These are phyloP conservation scores for Drosophila watanabei DNA, from an alignment of 1,140 invertebrate species.

Conservation along the genomic window DNA sequence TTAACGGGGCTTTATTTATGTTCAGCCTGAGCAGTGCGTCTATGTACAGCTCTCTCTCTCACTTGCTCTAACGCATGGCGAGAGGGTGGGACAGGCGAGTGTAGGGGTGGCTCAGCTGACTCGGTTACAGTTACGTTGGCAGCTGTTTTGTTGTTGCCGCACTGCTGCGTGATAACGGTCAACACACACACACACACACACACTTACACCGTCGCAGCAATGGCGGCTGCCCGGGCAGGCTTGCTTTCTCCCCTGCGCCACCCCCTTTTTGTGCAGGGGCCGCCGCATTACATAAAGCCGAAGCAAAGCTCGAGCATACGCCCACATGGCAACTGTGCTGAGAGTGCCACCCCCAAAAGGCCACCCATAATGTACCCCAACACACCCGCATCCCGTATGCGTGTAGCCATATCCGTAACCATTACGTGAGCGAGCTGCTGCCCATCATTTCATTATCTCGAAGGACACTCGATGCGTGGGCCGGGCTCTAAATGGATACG, in stretches of 20 bases:
- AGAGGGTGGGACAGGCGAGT: conserved; percentile 21
- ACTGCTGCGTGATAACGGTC: conserved; percentile 54
- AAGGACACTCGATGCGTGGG: conserved; percentile 68
- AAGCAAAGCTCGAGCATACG: conserved; percentile 32
- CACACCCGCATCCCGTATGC: conserved; percentile 18
- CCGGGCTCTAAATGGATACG: conserved; percentile 12
- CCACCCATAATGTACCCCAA: conserved; percentile 6
- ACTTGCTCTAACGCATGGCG: not conserved
- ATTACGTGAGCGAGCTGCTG: conserved; percentile 46
- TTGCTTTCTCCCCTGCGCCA: conserved; percentile 24
- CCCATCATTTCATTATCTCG: conserved; percentile 69
- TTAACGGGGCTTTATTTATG: conserved; percentile 53
- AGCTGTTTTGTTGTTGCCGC: conserved; percentile 55
- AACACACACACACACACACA: conserved; percentile 56
- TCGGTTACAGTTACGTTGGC: conserved; percentile 59
- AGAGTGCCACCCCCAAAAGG: conserved; percentile 24
- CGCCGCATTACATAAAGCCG: conserved; percentile 67
- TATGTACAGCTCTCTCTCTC: conserved; percentile 7
- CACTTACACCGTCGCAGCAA: conserved; percentile 19
- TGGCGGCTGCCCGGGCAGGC: conserved; percentile 57
- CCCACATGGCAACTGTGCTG: conserved; percentile 34
- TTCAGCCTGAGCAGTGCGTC: conserved; percentile 24
- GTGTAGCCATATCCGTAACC: conserved; percentile 39
- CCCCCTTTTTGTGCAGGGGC: conserved; percentile 26
- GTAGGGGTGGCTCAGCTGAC: conserved; percentile 68